Base-by-base conservation (phyloP, 2,113 vertebrate species). In the Oenanthe oenanthe region DNA sequence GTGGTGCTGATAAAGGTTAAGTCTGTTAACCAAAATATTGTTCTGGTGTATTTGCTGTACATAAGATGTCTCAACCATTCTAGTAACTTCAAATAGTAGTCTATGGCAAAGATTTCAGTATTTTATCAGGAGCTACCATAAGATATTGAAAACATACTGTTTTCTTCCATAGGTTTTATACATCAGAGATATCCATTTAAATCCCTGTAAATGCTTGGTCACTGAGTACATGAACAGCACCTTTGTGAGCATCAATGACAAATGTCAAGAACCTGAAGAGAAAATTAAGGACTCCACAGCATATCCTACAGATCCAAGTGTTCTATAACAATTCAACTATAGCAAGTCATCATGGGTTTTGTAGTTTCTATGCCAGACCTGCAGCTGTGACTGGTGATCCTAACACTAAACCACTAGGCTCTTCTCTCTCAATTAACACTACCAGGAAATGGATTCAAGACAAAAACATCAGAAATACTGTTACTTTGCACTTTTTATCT, bases 1-100 rank as follows among this genome's bases (percentile, higher is more conserved):
- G 16, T 0, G 0, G 7, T 40, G 15, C 31, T 25, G 20, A 56
- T 26, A 75, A 4, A 25, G 34, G 4, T 26, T 10, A 65, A 66
- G 16, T 17, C 18, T 53, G 9, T 42, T 50, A 82, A 51, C 17
- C 5, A 29, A 47, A 80, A 66, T 17, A 38, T 17, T 29, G 34
- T 9, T 66, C 38, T 83, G 36, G 29, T 61, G 73, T n/a, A 28
- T 40, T 43, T 93, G 22, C 36, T 70, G 9, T 16, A 61, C n/a
- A 32, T 25, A 28, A 56, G 10, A 38, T 8, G 12, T 53, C 12
- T 78, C 31, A 89, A 29, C 7, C 26, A 38, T 24, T 68, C 31
- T 40, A 66, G 34, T 13, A 87, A 17, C 31, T 89, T 88, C 40
- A 72, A 86, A 45, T 12, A 40, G n/a, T 3, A 88, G n/a, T 10